Evolutionary conservation across 1,140 invertebrate genomes (phyloP).

Genomic region (Oscheius sp.): DNA sequence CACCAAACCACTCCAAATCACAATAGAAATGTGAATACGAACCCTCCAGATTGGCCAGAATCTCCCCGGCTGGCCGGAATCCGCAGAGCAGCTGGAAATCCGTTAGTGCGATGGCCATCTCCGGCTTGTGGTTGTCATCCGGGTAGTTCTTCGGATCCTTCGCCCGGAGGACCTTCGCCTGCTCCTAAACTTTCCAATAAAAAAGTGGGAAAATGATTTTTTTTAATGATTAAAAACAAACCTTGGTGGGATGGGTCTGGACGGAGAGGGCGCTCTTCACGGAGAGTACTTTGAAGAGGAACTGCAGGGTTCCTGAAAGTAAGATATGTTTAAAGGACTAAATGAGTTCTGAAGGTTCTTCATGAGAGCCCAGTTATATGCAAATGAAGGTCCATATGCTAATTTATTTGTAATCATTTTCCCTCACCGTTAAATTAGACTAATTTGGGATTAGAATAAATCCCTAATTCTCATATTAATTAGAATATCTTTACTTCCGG

Average conservation of each 20-base stretch:
- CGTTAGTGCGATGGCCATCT: constrained; percentile 88
- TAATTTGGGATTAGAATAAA: too few relatives aligned
- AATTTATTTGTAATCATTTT: background rate
- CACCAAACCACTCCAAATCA: too few relatives aligned
- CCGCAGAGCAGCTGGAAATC: constrained; percentile 88
- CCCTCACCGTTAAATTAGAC: background rate
- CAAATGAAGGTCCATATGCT: background rate
- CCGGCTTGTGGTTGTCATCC: constrained; percentile 95
- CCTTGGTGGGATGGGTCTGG: constrained; percentile 90
- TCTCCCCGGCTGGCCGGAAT: constrained; percentile 66
- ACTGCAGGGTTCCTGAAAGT: constrained; percentile 71
- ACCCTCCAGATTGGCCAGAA: constrained; percentile 22
- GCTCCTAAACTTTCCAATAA: constrained; percentile 66
- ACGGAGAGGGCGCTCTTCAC: constrained; percentile 86
- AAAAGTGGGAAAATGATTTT: background rate
- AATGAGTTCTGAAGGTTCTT: background rate
- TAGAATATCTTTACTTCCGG: too few relatives aligned
- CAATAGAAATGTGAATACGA: background rate
- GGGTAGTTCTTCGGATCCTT: constrained; percentile 81
- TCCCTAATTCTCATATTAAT: too few relatives aligned
- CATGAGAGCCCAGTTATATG: background rate
- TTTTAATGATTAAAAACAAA: constrained; percentile 41
- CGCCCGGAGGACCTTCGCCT: constrained; percentile 76
- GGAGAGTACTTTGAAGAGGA: constrained; percentile 90
- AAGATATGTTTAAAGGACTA: background rate